Base-by-base conservation (phyloP, 2,113 vertebrate species). In the Mustela nigripes region DNA sequence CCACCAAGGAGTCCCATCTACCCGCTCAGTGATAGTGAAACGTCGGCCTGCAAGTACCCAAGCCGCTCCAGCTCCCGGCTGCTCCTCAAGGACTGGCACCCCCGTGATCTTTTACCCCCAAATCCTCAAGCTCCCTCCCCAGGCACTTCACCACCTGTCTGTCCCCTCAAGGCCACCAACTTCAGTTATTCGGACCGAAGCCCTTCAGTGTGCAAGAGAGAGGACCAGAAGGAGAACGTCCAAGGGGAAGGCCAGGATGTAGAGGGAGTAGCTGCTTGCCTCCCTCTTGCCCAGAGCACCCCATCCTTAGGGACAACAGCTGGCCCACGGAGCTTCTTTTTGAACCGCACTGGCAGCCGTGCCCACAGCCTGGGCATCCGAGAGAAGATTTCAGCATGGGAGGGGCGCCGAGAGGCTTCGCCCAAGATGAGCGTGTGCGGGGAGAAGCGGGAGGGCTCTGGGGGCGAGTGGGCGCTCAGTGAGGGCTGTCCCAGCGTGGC, bases 321-420 rank as follows among this genome's bases (percentile, higher is more conserved):
- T 33, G 99, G 98, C 93, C 62, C 99, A 97, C 98, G 99, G 94
- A 99, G 98, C 48, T 95, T 99, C 50, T 99, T 99, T n/a, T 98
- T 99, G 89, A 99, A 99, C 97, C 98, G 98, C 81, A 94, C 98
- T 1, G 98, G 99, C 0, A 78, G 99, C n/a, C 99, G 99, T 95
- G 98, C 99, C 19, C 99, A 99, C 91, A 99, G 98, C 0, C 97
- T 99, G 93, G 98, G 99, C 94, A 99, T 99, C 98, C 99, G 99
- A 97, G 99, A 99, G 98, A 99, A 99, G 98, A 99, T 99, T 98
- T 99, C 99, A 94, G 99, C 99, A 99, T 99, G 99, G 99, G 99
- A 99, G 97, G 99, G 99, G 98, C 99, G 99, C 92, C 99, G 98
- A 94, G 99, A 99, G 95, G 86, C 97, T 60, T 98, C 99, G 28